Evolutionary conservation across 1,140 invertebrate genomes (phyloP), one percentile per base, ranked within the genome.

Genomic region (Ostrea denselamellosa): DNA sequence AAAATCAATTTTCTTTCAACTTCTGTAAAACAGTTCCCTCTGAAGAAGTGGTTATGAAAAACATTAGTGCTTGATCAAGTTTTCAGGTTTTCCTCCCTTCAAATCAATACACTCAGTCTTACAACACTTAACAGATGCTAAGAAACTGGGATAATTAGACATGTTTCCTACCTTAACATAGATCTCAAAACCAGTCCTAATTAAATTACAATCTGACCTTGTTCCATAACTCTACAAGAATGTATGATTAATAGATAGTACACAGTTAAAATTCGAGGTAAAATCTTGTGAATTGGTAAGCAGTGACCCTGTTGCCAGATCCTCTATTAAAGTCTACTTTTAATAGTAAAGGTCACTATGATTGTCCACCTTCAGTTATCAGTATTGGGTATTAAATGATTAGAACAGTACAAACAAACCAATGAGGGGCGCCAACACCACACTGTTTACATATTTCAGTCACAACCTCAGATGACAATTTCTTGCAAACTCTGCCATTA

Each of bases 351-450:
- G 68, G 68, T 77, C 68, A 77, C 22, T 10, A 14, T 77, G 68
- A 77, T 77, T 77, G 68, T 77, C 68, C 68, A 77, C 68, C 10
- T 8, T 28, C 68, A 28, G 22, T 77, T 77, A 77, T 77, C 68
- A 77, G 68, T 77, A 77, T 77, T 77, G 68, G 28, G 68, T 28
- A 77, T 77, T 77, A 77, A 77, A 77, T 77, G 68, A 77, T 77
- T 77, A 77, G 28, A 77, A 77, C 68, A 77, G 68, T 28, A 77
- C 68, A 77, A 77, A 77, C 68, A 34, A 25, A 28, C 25, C 68
- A 34, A 34, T 28, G 25, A 34, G 68, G 68, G 68, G 25, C 68
- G 68, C 25, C 68, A 77, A 77, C 68, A 77, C 25, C 14, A 25
- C 68, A 22, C 14, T 12, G 68, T 25, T 34, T 22, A 77, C 28